Evolutionary conservation across 1,140 invertebrate genomes (phyloP).

Genomic region (Bombus soroeensis): DNA sequence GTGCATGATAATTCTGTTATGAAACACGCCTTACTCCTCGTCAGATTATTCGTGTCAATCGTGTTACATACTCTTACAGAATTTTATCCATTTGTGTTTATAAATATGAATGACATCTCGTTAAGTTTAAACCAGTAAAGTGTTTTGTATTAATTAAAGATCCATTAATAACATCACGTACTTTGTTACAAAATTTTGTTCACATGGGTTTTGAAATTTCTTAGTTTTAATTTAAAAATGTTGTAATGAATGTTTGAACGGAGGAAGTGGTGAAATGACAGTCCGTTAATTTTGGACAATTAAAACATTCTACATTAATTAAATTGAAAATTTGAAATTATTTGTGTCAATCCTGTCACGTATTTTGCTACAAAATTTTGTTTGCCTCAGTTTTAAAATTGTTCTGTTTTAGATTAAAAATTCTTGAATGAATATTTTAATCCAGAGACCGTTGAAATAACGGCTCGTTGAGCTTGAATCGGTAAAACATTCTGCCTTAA

Average conservation of each 20-base stretch:
- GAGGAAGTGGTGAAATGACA: background rate
- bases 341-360: no score
- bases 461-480: background rate
- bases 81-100: no score
- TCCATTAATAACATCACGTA: background rate
- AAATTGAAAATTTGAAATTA: background rate
- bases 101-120: background rate
- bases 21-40: no score
- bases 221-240: background rate
- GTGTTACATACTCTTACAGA: no score
- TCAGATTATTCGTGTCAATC: no score
- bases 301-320: background rate
- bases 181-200: background rate
- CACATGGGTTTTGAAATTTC: background rate
- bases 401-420: background rate
- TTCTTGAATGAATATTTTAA: background rate
- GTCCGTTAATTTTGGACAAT: rapidly evolving
- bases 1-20: background rate
- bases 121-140: background rate
- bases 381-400: background rate
- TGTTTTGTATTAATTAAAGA: background rate
- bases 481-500: background rate
- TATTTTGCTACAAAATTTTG: background rate
- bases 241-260: background rate
- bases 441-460: background rate